A percentile compares a stretch with the other conserved stretches of the same genome.
Conservation (phyloP, 2,113 vertebrate genomes). For the Sapayoa aenigma region DNA sequence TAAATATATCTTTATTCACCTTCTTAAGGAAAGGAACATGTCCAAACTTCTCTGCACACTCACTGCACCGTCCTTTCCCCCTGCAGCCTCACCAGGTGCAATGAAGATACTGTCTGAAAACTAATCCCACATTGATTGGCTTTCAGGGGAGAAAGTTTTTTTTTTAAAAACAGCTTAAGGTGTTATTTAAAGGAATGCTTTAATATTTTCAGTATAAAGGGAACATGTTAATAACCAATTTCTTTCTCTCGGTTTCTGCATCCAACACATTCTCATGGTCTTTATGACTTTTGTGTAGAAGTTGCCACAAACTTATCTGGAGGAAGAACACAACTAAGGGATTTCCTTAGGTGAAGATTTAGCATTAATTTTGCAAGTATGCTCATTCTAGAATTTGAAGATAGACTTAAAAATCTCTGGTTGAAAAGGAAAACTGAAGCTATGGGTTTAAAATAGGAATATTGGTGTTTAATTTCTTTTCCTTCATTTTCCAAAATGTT, state of each 20-base stretch:
- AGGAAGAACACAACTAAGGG: not conserved
- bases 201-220: not conserved
- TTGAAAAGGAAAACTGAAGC: not conserved
- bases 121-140: not conserved
- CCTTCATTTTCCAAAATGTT: not conserved
- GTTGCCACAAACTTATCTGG: not conserved
- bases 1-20: not conserved
- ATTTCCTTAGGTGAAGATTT: not conserved
- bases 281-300: not conserved
- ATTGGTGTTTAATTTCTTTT: not conserved
- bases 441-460: not conserved
- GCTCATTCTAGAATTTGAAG: not conserved
- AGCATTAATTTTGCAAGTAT: not conserved
- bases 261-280: not conserved
- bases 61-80: not conserved
- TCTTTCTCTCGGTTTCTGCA: not conserved
- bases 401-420: not conserved
- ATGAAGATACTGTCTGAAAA: not conserved
- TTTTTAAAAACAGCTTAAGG: not conserved
- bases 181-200: not conserved
- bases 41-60: not conserved
- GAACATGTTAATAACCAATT: not conserved
- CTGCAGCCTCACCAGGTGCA: not conserved
- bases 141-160: not conserved
- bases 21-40: not conserved